A percentile compares a stretch with the other conserved stretches of the same genome.
Evolutionary conservation across 2,888 invertebrate genomes (phyloP).

Genomic region (Dynastes tityus): DNA sequence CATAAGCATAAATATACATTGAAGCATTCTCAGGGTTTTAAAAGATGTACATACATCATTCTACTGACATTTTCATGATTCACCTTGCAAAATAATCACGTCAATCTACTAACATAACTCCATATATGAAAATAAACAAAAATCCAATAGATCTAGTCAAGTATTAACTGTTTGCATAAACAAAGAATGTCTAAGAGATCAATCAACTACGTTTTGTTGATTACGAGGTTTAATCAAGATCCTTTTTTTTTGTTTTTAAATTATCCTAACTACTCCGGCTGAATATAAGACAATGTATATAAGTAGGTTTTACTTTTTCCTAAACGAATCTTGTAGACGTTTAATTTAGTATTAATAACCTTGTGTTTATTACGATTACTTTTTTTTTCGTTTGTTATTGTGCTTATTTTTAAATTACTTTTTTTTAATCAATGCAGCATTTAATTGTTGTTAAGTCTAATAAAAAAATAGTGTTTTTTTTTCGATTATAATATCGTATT

Average conservation of each 20-base stretch:
- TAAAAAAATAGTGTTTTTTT: slow-evolving; percentile 26
- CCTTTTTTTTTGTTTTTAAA: background rate
- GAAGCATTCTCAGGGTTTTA: slow-evolving; percentile 30
- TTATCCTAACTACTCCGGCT: slow-evolving; percentile 1
- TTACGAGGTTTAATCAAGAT: slow-evolving; percentile 7
- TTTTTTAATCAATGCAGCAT: slow-evolving; percentile 23
- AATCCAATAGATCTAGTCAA: slow-evolving; percentile 38
- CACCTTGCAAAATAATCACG: too few relatives aligned
- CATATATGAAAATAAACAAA: slow-evolving; percentile 36
- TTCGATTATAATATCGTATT: slow-evolving; percentile 2
- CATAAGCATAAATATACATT: background rate
- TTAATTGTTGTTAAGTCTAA: slow-evolving; percentile 31
- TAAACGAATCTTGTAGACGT: slow-evolving; percentile 31
- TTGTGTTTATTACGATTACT: slow-evolving; percentile 33
- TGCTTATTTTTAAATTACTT: slow-evolving; percentile 33
- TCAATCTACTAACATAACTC: background rate
- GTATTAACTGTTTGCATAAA: slow-evolving; percentile 13
- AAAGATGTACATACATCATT: slow-evolving; percentile 11
- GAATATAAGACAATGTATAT: slow-evolving; percentile 24
- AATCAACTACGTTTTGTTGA: slow-evolving; percentile 24
- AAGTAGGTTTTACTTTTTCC: slow-evolving; percentile 6
- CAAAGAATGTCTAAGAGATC: background rate
- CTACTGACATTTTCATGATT: background rate
- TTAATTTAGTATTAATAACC: slow-evolving; percentile 37
- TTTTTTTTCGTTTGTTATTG: slow-evolving; percentile 30